These are phyloP conservation scores for Cantharis rufa DNA, from an alignment of 2,888 invertebrate species.

Conservation along the genomic window DNA sequence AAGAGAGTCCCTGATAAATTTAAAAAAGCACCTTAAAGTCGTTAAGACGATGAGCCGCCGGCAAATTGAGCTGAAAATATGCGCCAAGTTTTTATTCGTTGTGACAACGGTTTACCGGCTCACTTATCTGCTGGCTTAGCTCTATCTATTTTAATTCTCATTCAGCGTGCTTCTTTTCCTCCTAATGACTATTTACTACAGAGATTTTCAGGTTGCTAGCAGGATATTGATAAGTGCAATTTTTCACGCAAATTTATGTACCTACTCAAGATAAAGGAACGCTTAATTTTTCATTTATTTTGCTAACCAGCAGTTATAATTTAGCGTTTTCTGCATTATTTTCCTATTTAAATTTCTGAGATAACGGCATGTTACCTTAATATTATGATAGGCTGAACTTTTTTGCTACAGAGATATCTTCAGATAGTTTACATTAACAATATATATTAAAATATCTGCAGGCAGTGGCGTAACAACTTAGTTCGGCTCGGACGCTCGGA, in stretches of 20 bases:
- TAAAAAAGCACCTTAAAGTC: constrained; percentile 53
- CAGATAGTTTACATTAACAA: too few relatives aligned
- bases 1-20: constrained; percentile 51
- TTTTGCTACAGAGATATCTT: too few relatives aligned
- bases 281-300: not conserved
- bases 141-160: constrained; percentile 39
- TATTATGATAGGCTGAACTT: too few relatives aligned
- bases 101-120: constrained; percentile 46
- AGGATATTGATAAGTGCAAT: constrained; percentile 26
- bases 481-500: too few relatives aligned
- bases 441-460: too few relatives aligned
- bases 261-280: not conserved
- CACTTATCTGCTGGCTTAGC: constrained; percentile 41
- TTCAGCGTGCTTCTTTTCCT: constrained; percentile 29
- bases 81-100: constrained; percentile 45
- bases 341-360: too few relatives aligned
- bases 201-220: constrained; percentile 23
- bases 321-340: too few relatives aligned
- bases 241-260: constrained; percentile 13
- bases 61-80: constrained; percentile 56
- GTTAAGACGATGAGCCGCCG: constrained; percentile 52
- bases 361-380: too few relatives aligned
- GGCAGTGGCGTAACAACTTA: too few relatives aligned
- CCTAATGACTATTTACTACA: constrained; percentile 32
- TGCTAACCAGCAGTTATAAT: not conserved